Conservation (phyloP, 2,888 invertebrate genomes). For the Calliphora vomitoria region DNA sequence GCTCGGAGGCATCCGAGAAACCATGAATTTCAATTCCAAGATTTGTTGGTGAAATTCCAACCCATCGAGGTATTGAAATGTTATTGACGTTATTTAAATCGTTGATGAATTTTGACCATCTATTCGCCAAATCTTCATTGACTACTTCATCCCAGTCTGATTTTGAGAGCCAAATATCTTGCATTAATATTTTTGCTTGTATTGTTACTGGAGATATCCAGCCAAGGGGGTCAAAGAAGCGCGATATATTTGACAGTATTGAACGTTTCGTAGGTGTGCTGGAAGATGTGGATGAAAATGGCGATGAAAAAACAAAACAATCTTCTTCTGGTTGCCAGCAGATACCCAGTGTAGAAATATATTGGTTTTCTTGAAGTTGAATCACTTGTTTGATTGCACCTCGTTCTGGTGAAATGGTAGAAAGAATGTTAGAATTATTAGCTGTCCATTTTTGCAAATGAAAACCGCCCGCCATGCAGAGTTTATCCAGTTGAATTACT, state of each 20-base stretch:
- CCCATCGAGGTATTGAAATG: conserved; percentile 31
- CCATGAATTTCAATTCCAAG: conserved; percentile 33
- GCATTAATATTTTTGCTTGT: conserved; percentile 38
- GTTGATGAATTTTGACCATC: conserved; percentile 21
- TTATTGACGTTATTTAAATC: conserved; percentile 30
- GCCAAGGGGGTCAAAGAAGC: conserved; percentile 38
- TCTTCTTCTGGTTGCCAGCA: conserved; percentile 44
- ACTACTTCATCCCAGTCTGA: conserved; percentile 19
- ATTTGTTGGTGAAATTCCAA: conserved; percentile 16
- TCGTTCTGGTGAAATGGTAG: conserved; percentile 2
- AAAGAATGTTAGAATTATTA: conserved; percentile 8
- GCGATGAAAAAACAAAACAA: conserved; percentile 13
- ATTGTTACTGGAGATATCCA: conserved; percentile 44
- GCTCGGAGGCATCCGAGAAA: conserved; percentile 25
- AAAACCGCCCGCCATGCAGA: conserved; percentile 39
- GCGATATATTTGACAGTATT: conserved; percentile 14
- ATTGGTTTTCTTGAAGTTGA: conserved; percentile 34
- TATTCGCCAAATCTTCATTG: conserved; percentile 18
- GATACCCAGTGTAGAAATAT: conserved; percentile 31
- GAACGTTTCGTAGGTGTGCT: conserved; percentile 24
- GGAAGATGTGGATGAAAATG: background rate
- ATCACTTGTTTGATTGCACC: background rate
- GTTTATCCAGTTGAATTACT: background rate
- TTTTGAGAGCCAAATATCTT: conserved; percentile 39
- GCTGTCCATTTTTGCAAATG: conserved; percentile 1